Evolutionary conservation across 2,113 vertebrate genomes (phyloP).

Genomic region (Cyprinus carpio): DNA sequence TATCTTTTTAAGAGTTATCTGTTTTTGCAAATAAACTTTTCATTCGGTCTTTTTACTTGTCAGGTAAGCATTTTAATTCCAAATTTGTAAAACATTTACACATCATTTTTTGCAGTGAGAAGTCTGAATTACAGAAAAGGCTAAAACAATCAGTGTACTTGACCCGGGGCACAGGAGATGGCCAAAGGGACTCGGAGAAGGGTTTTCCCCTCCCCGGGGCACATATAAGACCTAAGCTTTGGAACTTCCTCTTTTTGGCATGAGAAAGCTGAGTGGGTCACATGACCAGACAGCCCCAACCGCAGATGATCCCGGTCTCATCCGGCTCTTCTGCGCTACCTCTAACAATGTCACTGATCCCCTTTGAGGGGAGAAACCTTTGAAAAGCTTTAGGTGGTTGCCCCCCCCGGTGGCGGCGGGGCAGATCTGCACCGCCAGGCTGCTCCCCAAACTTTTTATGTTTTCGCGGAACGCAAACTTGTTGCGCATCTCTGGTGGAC

Average conservation of each 20-base stretch:
- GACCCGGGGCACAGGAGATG: neutral
- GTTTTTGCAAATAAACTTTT: no score
- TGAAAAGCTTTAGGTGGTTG: conserved; percentile 88
- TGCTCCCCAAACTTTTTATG: conserved; percentile 95
- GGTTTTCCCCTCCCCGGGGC: conserved; percentile 53
- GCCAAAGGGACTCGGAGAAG: neutral
- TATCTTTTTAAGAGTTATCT: no score
- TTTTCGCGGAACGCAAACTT: conserved; percentile 97
- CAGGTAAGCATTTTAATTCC: no score
- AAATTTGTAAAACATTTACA: no score
- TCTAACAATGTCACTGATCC: conserved; percentile 97
- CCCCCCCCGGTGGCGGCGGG: conserved; percentile 82
- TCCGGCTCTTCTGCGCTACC: conserved; percentile 81
- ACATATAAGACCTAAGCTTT: conserved; percentile 58
- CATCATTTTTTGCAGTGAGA: neutral
- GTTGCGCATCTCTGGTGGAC: conserved; percentile 97
- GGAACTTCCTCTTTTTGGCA: conserved; percentile 52
- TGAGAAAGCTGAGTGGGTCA: conserved; percentile 30
- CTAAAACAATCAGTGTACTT: conserved; percentile 2
- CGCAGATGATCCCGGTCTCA: no score
- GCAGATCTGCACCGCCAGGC: conserved; percentile 96
- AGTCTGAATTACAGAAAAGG: neutral
- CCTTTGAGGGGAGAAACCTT: conserved; percentile 94
- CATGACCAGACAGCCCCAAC: neutral
- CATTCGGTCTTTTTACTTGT: no score